phyloP scores from a whole-genome alignment of 2,797 vertebrate genomes.

The Miichthys miiuy region DNA sequence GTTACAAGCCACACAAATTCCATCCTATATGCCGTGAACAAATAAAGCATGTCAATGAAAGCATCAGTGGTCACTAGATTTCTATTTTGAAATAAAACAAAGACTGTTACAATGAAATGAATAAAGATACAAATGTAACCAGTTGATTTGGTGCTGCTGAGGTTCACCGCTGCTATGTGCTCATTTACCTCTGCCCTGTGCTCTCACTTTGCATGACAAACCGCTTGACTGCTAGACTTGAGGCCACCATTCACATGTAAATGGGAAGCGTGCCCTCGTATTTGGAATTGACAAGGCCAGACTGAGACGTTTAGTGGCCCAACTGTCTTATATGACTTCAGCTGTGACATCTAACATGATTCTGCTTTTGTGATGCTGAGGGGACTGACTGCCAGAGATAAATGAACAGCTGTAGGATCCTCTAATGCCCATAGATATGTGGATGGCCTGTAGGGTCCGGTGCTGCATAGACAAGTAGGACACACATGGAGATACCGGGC shows the following conservation, averaged over 20 bases:
- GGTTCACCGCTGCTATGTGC: neutral
- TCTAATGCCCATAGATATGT: slow-evolving; percentile 62
- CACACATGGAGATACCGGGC: slow-evolving; percentile 63
- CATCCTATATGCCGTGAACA: too few relatives aligned
- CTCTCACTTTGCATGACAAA: slow-evolving; percentile 53
- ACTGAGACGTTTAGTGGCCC: slow-evolving; percentile 20
- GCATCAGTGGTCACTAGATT: too few relatives aligned
- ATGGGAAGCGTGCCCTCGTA: slow-evolving; percentile 42
- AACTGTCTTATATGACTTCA: slow-evolving; percentile 63
- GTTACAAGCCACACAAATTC: too few relatives aligned
- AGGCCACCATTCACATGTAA: slow-evolving; percentile 57
- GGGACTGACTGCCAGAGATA: slow-evolving; percentile 10
- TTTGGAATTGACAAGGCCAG: slow-evolving; percentile 20
- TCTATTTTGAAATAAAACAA: too few relatives aligned
- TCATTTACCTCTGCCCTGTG: slow-evolving; percentile 34
- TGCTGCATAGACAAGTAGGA: slow-evolving; percentile 70
- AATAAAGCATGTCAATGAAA: too few relatives aligned
- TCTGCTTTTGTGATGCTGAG: slow-evolving; percentile 63
- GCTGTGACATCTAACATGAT: slow-evolving; percentile 72
- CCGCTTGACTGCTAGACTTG: slow-evolving; percentile 13
- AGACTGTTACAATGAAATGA: neutral
- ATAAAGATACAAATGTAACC: neutral
- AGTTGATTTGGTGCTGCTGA: slow-evolving; percentile 9
- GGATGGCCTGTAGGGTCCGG: slow-evolving; percentile 72
- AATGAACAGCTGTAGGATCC: slow-evolving; percentile 69